These are phyloP conservation scores for Spea hammondii DNA, from an alignment of 2,797 vertebrate genomes.

Conservation along the genomic window DNA sequence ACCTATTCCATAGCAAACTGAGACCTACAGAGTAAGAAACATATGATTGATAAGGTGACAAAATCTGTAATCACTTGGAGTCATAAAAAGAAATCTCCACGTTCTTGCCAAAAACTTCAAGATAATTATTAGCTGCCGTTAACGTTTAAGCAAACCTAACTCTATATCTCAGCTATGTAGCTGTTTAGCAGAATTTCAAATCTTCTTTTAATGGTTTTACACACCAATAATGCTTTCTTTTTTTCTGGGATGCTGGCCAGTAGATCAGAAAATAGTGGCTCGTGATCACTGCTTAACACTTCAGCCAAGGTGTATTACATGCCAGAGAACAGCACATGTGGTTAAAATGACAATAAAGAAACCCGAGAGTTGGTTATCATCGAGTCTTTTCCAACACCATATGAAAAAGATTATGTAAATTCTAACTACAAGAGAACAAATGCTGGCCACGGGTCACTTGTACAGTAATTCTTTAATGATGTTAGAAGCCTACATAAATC, in stretches of 20 bases:
- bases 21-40: too few species aligned
- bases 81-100: too few species aligned
- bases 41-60: too few species aligned
- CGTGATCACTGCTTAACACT: slow-evolving; percentile 4
- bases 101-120: not conserved
- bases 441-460: slow-evolving; percentile 10
- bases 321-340: slow-evolving; percentile 16
- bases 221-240: slow-evolving; percentile 4
- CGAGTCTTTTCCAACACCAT: not conserved
- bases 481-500: not conserved
- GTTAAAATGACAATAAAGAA: slow-evolving; percentile 22
- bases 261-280: not conserved
- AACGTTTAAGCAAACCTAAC: not conserved
- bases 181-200: not conserved
- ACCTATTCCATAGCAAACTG: too few species aligned
- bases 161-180: not conserved
- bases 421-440: not conserved
- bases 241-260: slow-evolving; percentile 20
- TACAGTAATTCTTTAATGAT: not conserved
- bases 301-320: slow-evolving; percentile 15
- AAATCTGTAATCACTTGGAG: too few species aligned
- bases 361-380: slow-evolving; percentile 1
- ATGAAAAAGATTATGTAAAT: slow-evolving; percentile 19
- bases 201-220: slow-evolving; percentile 6
- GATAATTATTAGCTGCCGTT: not conserved